Base-by-base conservation (phyloP, 1,140 invertebrate species). In the Drosophila pallidifrons region DNA sequence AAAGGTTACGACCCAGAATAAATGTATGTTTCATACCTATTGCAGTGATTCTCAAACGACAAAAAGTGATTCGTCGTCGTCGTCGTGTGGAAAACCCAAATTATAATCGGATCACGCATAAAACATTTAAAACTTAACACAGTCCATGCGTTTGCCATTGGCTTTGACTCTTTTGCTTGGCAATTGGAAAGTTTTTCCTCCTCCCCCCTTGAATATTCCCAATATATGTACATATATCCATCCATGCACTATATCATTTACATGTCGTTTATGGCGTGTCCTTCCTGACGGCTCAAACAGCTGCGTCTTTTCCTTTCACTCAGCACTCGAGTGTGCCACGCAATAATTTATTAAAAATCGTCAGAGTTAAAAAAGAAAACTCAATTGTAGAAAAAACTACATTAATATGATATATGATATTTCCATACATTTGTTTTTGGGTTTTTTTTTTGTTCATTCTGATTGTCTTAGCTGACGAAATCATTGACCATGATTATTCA, bases 111-210 rank as follows among this genome's bases (percentile, higher is more conserved):
- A 57, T 64, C 20, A 25, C 49, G 41, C 66, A 82, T 82, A 75
- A 82, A 82, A 83, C 35, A 80, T 82, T 82, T 58, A 82, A 38
- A 10, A 8, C 7, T 38, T 38, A 38, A 38, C 35, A 66, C 57
- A 76, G 58, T 46, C 52, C 38, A 59, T 52, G 7, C 4, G n/a
- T 20, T 49, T n/a, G 41, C 41, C 41, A 43, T 43, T 43, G 41
- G 41, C 41, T 43, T 43, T 43, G 41, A 13, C 41, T 43, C n/a
- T 43, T 41, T 41, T 11, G 38, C 7, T 61, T 11, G 51, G 20
- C 38, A 41, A 45, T n/a, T 16, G 10, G 52, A 55, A 55, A 54
- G 41, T 55, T 66, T 30, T 8, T 8, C n/a, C n/a, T 16, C 5
- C 1, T 6, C n/a, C n/a, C n/a, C 5, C 11, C 2, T 38, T 15